Base-by-base conservation (phyloP, 2,888 invertebrate genomes). In the Macrosoma leucophasiata region DNA sequence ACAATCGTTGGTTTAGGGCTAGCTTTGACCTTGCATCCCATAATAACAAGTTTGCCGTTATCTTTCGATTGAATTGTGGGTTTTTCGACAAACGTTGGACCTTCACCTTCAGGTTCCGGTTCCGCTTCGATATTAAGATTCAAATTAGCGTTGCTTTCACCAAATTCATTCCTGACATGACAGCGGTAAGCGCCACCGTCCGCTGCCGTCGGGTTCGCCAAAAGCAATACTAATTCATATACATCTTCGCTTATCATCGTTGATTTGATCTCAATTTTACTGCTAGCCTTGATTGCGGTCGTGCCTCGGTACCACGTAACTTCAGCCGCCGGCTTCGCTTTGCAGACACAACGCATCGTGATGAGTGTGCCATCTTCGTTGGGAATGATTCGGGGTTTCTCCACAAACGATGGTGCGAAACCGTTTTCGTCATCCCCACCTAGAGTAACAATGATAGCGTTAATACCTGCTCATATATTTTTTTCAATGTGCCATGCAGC, bases 311-410 rank as follows among this genome's bases (percentile, higher is more conserved):
- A 96, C 99, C 99, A 99, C 50, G 93, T 94, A 43, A 98, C 95
- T 55, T 90, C 91, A 26, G 98, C 97, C 75, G 93, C 95, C 48
- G 98, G 97, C 82, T 95, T 95, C 25, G 97, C 97, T 78, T 93
- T 94, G 78, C 95, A 95, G 68, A 93, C 92, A 86, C 98, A 98
- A 82, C 96, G 95, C 95, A 98, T 96, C 43, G 96, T 93, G 61
- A 98, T 97, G 60, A 97, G 89, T 53, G 97, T 97, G 58, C 97
- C 98, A 66, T 93, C 95, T 77, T 96, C 96, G 85, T 97, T 97
- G 70, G 98, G 98, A 87, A 98, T 96, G 84, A 99, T 99, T 84
- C 95, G 92, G 48, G 99, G 99, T 87, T 98, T 98, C 86, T 97
- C 97, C 68, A 97, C 91, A 85, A 99, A 98, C 42, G 96, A 95